These are phyloP conservation scores for Sphecodes monilicornis DNA, from an alignment of 2,888 invertebrate genomes.

Conservation along the genomic window DNA sequence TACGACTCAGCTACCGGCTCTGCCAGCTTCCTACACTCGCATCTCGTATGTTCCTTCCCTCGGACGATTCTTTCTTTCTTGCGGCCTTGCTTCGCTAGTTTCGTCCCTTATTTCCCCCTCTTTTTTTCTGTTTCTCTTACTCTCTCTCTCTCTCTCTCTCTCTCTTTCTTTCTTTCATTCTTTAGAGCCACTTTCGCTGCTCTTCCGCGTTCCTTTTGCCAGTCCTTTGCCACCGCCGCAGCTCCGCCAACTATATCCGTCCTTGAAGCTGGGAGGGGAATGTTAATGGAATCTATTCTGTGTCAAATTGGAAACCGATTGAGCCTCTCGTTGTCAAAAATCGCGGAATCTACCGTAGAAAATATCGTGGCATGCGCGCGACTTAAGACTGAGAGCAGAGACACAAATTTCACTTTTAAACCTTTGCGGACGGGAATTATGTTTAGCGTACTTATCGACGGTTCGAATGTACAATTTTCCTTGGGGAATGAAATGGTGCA, in stretches of 20 bases:
- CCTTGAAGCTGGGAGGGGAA: conserved; percentile 57
- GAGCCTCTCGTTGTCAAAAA: conserved; percentile 58
- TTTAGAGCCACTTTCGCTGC: conserved; percentile 38
- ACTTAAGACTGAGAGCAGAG: no score
- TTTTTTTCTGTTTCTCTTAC: conserved; percentile 19
- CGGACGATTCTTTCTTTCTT: conserved; percentile 8
- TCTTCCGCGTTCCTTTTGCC: conserved; percentile 51
- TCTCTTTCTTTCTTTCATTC: conserved; percentile 22
- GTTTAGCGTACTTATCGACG: no score
- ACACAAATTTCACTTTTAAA: no score
- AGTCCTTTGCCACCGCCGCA: conserved; percentile 21
- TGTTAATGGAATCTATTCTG: conserved; percentile 81
- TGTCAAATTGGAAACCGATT: conserved; percentile 80
- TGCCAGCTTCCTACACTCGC: conserved; percentile 67
- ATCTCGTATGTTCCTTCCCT: conserved; percentile 63
- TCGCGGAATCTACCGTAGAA: conserved; percentile 11
- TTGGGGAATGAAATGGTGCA: no score
- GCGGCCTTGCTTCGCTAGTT: neutral
- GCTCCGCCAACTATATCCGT: conserved; percentile 54
- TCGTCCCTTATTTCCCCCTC: conserved; percentile 16
- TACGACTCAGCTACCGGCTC: conserved; percentile 77
- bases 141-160: conserved; percentile 11
- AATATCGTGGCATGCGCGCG: neutral
- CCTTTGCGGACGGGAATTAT: no score
- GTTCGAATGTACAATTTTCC: no score